phyloP scores from a whole-genome alignment of 2,888 invertebrate genomes.

The Eupelmus urozonus region DNA sequence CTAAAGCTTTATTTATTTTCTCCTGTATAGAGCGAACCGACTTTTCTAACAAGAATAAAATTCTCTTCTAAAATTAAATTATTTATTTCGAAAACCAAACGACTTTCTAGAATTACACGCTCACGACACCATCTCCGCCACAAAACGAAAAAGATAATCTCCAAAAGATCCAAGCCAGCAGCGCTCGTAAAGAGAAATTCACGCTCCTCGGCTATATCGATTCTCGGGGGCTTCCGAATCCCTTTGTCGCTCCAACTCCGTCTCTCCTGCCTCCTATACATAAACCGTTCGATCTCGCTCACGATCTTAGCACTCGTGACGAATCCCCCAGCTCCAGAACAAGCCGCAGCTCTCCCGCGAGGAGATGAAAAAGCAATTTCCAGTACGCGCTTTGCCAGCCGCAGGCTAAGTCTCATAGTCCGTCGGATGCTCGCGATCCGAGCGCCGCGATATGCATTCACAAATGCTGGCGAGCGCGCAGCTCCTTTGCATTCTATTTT shows the following conservation, averaged over 20 bases:
- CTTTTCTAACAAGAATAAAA: too few species aligned
- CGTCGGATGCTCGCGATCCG: constrained; percentile 18
- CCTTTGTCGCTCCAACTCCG: constrained; percentile 10
- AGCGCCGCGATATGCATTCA: constrained; percentile 28
- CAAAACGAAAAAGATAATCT: too few species aligned
- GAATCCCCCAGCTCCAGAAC: constrained; percentile 56
- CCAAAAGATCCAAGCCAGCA: too few species aligned
- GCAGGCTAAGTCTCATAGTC: constrained; percentile 45
- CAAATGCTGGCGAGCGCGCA: not conserved
- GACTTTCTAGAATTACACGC: too few species aligned
- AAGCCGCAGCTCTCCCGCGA: not conserved
- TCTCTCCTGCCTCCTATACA: too few species aligned
- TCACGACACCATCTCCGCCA: too few species aligned
- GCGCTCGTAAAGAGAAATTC: too few species aligned
- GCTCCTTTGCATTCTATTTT: not conserved
- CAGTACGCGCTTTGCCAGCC: constrained; percentile 57
- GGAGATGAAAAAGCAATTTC: constrained; percentile 61
- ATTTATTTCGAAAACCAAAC: too few species aligned
- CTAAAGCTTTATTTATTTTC: too few species aligned
- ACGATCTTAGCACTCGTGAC: constrained; percentile 58
- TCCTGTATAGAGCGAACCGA: too few species aligned
- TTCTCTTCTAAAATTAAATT: too few species aligned
- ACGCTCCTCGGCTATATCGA: too few species aligned
- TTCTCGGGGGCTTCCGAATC: not conserved
- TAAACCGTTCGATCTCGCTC: not conserved